Conservation (phyloP, 2,113 vertebrate genomes). For the Pseudolaguvia tuberculata region DNA sequence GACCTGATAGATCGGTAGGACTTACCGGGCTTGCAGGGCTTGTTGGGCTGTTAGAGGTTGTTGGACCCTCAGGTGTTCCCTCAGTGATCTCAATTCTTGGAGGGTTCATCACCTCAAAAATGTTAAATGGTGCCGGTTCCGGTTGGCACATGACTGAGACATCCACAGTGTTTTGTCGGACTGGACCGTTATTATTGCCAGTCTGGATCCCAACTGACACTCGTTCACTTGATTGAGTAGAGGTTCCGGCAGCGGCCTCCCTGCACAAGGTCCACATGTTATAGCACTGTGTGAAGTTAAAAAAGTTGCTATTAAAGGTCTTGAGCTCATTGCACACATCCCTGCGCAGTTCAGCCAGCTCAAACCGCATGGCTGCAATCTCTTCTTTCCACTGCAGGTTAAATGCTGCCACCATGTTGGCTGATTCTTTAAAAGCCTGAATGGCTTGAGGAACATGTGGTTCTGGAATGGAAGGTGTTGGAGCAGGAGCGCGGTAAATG, state of each 20-base stretch:
- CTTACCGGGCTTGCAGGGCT: slow-evolving; percentile 67
- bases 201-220: slow-evolving; percentile 73
- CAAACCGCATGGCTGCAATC: slow-evolving; percentile 76
- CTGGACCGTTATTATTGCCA: slow-evolving; percentile 65
- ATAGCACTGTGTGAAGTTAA: slow-evolving; percentile 79
- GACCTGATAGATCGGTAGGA: slow-evolving; percentile 46
- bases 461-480: slow-evolving; percentile 63
- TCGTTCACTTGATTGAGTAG: slow-evolving; percentile 65
- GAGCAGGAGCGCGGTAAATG: slow-evolving; percentile 63
- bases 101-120: slow-evolving; percentile 69
- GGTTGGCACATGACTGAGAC: slow-evolving; percentile 76
- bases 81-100: slow-evolving; percentile 72
- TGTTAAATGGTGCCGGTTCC: slow-evolving; percentile 68
- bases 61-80: slow-evolving; percentile 64
- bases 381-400: slow-evolving; percentile 79
- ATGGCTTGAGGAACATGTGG: slow-evolving; percentile 70
- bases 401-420: slow-evolving; percentile 76
- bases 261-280: slow-evolving; percentile 76
- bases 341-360: slow-evolving; percentile 71
- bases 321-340: slow-evolving; percentile 75
- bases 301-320: slow-evolving; percentile 79
- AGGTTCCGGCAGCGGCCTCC: slow-evolving; percentile 56
- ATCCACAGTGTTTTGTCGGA: slow-evolving; percentile 67
- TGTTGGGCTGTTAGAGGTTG: slow-evolving; percentile 46
- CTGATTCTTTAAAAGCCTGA: slow-evolving; percentile 76